These are phyloP conservation scores for Brachypodius melanocephalos DNA, from an alignment of 2,113 vertebrate genomes.

Conservation along the genomic window DNA sequence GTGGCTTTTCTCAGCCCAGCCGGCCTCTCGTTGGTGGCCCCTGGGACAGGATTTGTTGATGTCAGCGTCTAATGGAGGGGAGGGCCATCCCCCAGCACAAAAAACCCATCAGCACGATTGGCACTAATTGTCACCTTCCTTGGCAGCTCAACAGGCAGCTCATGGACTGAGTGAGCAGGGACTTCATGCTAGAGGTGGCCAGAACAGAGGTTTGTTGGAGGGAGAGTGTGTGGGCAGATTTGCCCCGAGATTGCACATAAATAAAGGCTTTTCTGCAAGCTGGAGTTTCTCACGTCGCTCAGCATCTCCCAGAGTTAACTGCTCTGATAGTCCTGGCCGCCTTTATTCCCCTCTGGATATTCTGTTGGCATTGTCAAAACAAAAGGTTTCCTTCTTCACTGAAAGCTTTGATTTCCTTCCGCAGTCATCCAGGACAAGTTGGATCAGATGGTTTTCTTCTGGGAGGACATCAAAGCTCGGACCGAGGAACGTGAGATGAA, in stretches of 20 bases:
- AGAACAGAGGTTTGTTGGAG: constrained; percentile 2
- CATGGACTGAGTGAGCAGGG: neutral
- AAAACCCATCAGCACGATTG: neutral
- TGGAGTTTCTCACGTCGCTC: neutral
- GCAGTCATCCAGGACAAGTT: constrained; percentile 91
- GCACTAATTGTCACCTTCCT: constrained; percentile 47
- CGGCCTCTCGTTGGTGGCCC: neutral
- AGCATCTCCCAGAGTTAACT: neutral
- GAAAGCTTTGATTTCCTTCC: neutral
- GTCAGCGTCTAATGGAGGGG: neutral
- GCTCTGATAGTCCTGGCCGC: neutral
- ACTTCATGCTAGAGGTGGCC: constrained; percentile 41
- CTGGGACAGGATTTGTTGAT: neutral
- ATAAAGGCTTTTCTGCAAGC: constrained; percentile 5
- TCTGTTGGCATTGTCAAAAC: neutral
- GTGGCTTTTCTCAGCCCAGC: neutral
- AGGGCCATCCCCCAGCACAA: neutral
- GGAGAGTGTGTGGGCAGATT: neutral
- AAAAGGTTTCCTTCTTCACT: neutral
- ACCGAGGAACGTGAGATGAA: constrained; percentile 92
- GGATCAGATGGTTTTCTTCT: constrained; percentile 91
- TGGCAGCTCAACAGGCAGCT: constrained; percentile 12
- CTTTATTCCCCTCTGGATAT: neutral
- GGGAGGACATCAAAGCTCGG: constrained; percentile 96
- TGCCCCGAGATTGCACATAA: neutral